Percentiles rank a stretch among this genome's conserved stretches.
phyloP scores from a whole-genome alignment of 2,888 invertebrate species.

The Cremastobaeus sp. region DNA sequence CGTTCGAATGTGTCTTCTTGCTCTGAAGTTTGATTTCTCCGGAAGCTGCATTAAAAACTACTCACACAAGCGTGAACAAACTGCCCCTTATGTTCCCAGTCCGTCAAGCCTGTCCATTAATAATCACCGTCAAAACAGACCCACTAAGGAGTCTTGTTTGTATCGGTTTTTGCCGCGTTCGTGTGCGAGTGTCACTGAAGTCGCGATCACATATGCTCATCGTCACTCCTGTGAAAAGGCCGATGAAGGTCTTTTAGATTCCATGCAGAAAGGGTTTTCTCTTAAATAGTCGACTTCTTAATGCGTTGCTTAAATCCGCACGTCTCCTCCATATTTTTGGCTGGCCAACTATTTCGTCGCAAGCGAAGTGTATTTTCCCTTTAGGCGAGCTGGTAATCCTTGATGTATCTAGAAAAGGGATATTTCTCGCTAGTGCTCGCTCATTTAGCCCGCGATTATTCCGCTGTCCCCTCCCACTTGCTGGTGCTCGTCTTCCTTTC shows the following conservation, averaged over 20 bases:
- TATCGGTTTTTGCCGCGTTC: conserved; percentile 21
- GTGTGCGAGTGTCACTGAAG: conserved; percentile 33
- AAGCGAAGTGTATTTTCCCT: no score
- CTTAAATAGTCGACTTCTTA: no score
- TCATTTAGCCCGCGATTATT: no score
- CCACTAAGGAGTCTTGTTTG: conserved; percentile 1
- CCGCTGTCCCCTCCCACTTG: no score
- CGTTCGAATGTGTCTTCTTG: conserved; percentile 11
- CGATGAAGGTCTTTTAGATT: conserved; percentile 58
- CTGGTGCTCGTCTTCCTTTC: no score
- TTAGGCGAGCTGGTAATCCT: no score
- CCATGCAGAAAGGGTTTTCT: no score
- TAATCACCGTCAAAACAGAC: conserved; percentile 43
- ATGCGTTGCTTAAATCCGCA: no score
- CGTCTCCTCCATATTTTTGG: no score
- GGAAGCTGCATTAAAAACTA: conserved; percentile 21
- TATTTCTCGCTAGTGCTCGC: no score
- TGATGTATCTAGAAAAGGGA: no score
- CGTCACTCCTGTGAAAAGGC: conserved; percentile 59
- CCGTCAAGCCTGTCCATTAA: conserved; percentile 44
- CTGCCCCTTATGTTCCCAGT: conserved; percentile 20
- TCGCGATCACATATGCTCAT: conserved; percentile 64
- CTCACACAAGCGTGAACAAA: conserved; percentile 5
- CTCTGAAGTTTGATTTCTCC: background rate
- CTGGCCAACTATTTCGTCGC: no score